Conservation (phyloP, 2,797 vertebrate species). For the Phrynocephalus guinanensis region DNA sequence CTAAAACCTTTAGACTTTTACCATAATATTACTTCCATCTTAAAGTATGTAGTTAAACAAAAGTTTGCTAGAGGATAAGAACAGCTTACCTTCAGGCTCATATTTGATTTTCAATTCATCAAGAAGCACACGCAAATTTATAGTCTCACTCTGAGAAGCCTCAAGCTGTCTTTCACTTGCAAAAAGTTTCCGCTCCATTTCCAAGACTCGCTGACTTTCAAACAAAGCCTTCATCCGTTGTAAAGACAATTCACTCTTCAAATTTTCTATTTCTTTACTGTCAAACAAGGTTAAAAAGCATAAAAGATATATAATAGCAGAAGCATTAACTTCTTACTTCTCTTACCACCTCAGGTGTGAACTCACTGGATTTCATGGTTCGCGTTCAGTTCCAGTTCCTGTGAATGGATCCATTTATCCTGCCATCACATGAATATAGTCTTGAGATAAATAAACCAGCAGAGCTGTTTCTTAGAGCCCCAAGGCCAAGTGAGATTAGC, state of each 20-base stretch:
- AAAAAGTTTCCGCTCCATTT: slow-evolving; percentile 94
- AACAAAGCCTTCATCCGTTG: slow-evolving; percentile 94
- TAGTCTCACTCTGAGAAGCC: slow-evolving; percentile 88
- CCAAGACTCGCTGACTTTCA: slow-evolving; percentile 92
- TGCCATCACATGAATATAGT: neutral
- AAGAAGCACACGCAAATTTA: slow-evolving; percentile 87
- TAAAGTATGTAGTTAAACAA: neutral
- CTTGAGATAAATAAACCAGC: neutral
- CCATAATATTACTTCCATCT: neutral
- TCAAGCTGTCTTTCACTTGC: slow-evolving; percentile 85
- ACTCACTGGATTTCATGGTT: neutral
- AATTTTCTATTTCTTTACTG: slow-evolving; percentile 88
- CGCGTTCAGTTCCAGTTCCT: neutral
- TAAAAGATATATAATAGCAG: neutral
- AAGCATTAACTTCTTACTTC: neutral
- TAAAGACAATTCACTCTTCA: slow-evolving; percentile 89
- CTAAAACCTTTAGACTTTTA: neutral
- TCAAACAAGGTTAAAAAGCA: slow-evolving; percentile 12
- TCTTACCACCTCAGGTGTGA: neutral
- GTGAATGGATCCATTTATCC: neutral
- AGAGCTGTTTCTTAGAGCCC: neutral
- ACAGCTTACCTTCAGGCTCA: slow-evolving; percentile 86
- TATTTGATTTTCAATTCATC: slow-evolving; percentile 94
- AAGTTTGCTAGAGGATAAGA: neutral
- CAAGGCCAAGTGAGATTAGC: neutral